phyloP scores from a whole-genome alignment of 2,888 invertebrate genomes.

The Homarus gammarus region DNA sequence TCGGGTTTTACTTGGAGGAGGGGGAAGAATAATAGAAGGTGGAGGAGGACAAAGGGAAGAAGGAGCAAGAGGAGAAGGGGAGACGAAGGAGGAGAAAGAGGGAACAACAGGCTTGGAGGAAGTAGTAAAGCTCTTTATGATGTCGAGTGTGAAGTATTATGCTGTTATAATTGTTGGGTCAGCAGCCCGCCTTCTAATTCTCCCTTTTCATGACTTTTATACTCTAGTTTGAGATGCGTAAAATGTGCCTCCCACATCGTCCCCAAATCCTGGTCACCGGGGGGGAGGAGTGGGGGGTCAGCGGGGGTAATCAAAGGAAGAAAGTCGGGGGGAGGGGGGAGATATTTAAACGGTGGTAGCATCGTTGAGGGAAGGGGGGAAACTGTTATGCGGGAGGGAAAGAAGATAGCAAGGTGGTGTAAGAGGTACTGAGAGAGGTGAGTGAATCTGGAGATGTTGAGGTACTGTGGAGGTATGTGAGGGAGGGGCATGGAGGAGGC shows the following conservation, averaged over 20 bases:
- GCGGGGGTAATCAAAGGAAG: too few species aligned
- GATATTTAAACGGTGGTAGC: not conserved
- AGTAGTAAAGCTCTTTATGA: slow-evolving; percentile 42
- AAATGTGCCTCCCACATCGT: slow-evolving; percentile 33
- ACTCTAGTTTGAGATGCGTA: slow-evolving; percentile 3
- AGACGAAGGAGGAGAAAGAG: too few species aligned
- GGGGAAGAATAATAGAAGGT: too few species aligned
- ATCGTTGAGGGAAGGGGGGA: not conserved
- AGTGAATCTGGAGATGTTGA: slow-evolving; percentile 21
- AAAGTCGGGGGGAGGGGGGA: not conserved
- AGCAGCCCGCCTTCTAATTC: slow-evolving; percentile 45
- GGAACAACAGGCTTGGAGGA: slow-evolving; percentile 6
- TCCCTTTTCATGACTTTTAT: slow-evolving; percentile 32
- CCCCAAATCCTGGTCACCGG: too few species aligned
- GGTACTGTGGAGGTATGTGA: too few species aligned
- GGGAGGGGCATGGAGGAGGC: too few species aligned
- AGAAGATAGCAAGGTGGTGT: too few species aligned
- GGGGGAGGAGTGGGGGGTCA: too few species aligned
- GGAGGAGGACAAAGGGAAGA: not conserved
- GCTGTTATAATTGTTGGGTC: slow-evolving; percentile 36
- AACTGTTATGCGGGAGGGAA: not conserved
- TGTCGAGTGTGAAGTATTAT: slow-evolving; percentile 15
- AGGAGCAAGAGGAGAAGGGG: not conserved
- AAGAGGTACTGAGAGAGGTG: not conserved
- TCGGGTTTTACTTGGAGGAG: not conserved